Conservation (phyloP, 2,113 vertebrate genomes). For the Dicentrarchus labrax region DNA sequence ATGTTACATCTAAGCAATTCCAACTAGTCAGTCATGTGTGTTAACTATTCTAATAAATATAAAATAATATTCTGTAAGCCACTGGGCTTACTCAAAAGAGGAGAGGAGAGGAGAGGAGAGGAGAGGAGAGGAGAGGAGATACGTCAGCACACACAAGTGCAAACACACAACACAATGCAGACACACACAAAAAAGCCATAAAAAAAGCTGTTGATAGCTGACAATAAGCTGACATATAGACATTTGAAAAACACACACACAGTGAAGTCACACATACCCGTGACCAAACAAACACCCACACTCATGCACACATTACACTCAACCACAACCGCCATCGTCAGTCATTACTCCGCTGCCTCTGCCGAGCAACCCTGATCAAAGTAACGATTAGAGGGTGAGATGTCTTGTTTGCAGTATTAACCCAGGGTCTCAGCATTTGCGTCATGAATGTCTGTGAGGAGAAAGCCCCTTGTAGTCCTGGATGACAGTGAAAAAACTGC, state of each 20-base stretch:
- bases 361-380: constrained; percentile 9
- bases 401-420: constrained; percentile 6
- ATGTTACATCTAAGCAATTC: not conserved
- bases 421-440: not conserved
- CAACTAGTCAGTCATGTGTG: not conserved
- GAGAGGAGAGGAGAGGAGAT: not conserved
- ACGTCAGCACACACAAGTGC: constrained; percentile 16
- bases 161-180: constrained; percentile 28
- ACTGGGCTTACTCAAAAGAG: constrained; percentile 24
- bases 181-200: constrained; percentile 22
- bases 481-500: not conserved
- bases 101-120: constrained; percentile 9
- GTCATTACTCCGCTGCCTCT: constrained; percentile 10
- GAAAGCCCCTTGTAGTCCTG: not conserved
- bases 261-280: not conserved
- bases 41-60: not conserved
- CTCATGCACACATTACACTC: constrained; percentile 15
- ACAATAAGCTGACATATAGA: constrained; percentile 37
- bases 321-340: not conserved
- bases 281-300: constrained; percentile 20
- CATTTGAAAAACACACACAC: not conserved
- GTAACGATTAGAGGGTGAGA: not conserved
- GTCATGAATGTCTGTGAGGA: not conserved
- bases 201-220: constrained; percentile 46
- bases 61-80: constrained; percentile 13